These are phyloP conservation scores for Conger conger DNA, from an alignment of 2,113 vertebrate genomes.

Conservation along the genomic window DNA sequence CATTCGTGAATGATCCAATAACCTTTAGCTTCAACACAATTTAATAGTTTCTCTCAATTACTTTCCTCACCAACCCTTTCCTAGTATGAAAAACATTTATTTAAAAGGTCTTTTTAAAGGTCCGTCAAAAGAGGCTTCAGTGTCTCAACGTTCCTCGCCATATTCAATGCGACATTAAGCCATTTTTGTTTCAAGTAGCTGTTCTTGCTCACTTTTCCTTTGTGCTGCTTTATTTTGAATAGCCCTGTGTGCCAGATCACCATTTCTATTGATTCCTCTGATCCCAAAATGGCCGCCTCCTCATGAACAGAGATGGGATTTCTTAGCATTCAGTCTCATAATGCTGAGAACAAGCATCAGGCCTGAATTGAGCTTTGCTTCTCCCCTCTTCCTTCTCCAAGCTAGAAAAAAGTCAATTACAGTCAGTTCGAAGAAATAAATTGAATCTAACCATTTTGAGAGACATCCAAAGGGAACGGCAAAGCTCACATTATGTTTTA, in stretches of 20 bases:
- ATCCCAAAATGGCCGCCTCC: not conserved
- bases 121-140: not conserved
- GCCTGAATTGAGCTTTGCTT: not conserved
- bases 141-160: no score
- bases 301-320: not conserved
- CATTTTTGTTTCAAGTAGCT: not conserved
- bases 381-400: not conserved
- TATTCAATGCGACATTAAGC: no score
- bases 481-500: not conserved
- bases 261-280: not conserved
- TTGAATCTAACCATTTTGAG: not conserved
- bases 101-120: not conserved
- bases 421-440: not conserved
- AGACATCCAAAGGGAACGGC: not conserved
- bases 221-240: not conserved
- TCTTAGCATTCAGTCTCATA: not conserved
- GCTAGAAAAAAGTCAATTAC: conserved; percentile 9
- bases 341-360: not conserved
- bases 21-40: not conserved
- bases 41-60: not conserved
- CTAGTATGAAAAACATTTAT: not conserved
- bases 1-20: not conserved
- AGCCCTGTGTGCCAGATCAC: not conserved
- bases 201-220: not conserved
- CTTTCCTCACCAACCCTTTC: not conserved